Evolutionary conservation across 2,113 vertebrate genomes (phyloP), one percentile per base, ranked within the genome.

Genomic region (Vireo altiloquus): DNA sequence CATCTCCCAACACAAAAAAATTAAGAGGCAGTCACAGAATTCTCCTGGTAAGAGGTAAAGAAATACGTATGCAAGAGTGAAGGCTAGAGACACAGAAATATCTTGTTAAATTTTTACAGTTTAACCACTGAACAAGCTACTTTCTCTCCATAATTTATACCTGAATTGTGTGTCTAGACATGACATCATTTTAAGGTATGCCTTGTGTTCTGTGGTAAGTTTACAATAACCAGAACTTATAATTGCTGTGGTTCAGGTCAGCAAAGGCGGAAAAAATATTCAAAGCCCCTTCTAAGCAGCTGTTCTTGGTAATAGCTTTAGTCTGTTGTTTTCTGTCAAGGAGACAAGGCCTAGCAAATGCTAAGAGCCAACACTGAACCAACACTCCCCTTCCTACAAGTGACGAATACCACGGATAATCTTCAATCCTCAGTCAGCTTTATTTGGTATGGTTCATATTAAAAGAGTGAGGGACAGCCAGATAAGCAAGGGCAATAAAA

Each of bases 101-200:
- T 97, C 97, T 97, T 88, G 76, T 98, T 97, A 97, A 97, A 97
- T 84, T 98, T 98, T 98, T 98, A 97, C 91, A 92, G 93, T 95
- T 92, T 94, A 97, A 98, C 97, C 97, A 96, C 97, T 87, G 92
- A 98, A 95, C 96, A 96, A 94, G 95, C 96, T 95, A 96, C 97
- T 96, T 97, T 96, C 96, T 97, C 97, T 96, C 94, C 72, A 87
- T 98, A 96, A 98, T 98, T 98, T 97, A 98, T 98, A 98, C 98
- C 98, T 98, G 98, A 97, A 97, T 97, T 94, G 92, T 91, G 89
- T 89, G 98, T 98, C 98, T 98, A 98, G 98, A 98, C 98, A 98
- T 97, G 97, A 98, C 98, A 97, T 98, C 98, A 98, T 94, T 89
- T 95, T 97, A 97, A 97, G 97, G 97, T 97, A 96, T 94, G 97